Evolutionary conservation across 2,888 invertebrate species (phyloP), one percentile per base, ranked within the genome.

Genomic region (Harpalus rufipes): DNA sequence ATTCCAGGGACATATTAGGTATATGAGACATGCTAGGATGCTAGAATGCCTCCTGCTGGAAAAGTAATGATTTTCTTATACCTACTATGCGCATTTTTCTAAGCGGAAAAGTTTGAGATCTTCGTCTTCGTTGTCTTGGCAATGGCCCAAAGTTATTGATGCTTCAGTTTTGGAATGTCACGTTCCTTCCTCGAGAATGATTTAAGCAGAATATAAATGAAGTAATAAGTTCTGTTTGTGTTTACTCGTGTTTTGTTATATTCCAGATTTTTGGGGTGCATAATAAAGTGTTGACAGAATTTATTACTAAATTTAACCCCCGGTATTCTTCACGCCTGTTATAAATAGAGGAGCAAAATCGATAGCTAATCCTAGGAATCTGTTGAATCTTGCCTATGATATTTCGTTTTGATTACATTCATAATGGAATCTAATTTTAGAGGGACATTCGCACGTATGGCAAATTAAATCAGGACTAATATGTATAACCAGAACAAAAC

Each of bases 191-290:
- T 32, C n/a, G 74, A 76, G 76, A 83, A 83, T 83, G 83, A 83
- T 83, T 83, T 83, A 83, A 83, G 76, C 83, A 74, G 76, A 83
- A 83, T 83, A 83, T 83, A 83, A 76, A 83, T 83, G 74, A 83
- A 76, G 83, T 83, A 83, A 83, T 83, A 83, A 76, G 72, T 83
- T 83, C 76, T 83, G 83, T 83, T 83, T 83, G 68, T 83, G 83
- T 83, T 83, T 61, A 76, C 72, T 18, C 44, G 44, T 74, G 68
- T 68, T 72, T 72, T 58, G 82, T 51, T 56, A 72, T 74, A 74
- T 68, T 68, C 12, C 25, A 63, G 63, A 63, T 63, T 63, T 63
- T 63, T 63, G 63, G 63, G 63, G 63, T 63, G 39, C 68, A 39
- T 61, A 58, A 79, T 58, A 41, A 79, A 76, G 16, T 32, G 59